A percentile compares a stretch with the other conserved stretches of the same genome.
Conservation (phyloP, 1,140 invertebrate genomes). For the Nomia melanderi region DNA sequence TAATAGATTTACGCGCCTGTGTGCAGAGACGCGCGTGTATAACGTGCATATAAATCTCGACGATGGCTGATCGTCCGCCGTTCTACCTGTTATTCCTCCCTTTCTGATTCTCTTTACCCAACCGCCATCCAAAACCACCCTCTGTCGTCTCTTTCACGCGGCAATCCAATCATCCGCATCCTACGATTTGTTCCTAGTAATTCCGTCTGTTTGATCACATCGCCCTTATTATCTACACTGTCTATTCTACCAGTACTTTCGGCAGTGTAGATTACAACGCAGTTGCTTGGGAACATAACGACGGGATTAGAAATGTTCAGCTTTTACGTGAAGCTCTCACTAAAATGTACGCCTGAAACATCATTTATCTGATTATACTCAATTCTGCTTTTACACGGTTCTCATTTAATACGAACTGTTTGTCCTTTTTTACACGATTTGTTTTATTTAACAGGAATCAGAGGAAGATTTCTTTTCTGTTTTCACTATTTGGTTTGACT, state of each 20-base stretch:
- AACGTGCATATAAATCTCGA: slow-evolving; percentile 37
- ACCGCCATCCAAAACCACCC: slow-evolving; percentile 39
- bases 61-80: slow-evolving; percentile 38
- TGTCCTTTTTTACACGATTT: too few relatives aligned
- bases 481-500: too few relatives aligned
- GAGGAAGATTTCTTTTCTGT: too few relatives aligned
- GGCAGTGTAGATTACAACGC: slow-evolving; percentile 15
- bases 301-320: neutral
- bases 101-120: slow-evolving; percentile 42
- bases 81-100: slow-evolving; percentile 51
- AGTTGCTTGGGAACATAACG: neutral
- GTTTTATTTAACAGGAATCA: too few relatives aligned
- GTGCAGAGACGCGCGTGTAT: slow-evolving; percentile 3
- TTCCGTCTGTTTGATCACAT: slow-evolving; percentile 62
- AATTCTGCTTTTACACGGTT: too few relatives aligned
- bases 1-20: too few relatives aligned
- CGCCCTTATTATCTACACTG: slow-evolving; percentile 46
- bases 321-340: neutral
- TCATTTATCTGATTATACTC: too few relatives aligned
- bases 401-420: too few relatives aligned
- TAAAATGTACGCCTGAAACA: too few relatives aligned
- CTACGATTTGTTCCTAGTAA: slow-evolving; percentile 68
- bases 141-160: slow-evolving; percentile 46
- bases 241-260: slow-evolving; percentile 3
- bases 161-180: slow-evolving; percentile 68